A percentile compares a stretch with the other conserved stretches of the same genome.
Conservation (phyloP, 2,888 invertebrate species). For the Cephus sareptanus region DNA sequence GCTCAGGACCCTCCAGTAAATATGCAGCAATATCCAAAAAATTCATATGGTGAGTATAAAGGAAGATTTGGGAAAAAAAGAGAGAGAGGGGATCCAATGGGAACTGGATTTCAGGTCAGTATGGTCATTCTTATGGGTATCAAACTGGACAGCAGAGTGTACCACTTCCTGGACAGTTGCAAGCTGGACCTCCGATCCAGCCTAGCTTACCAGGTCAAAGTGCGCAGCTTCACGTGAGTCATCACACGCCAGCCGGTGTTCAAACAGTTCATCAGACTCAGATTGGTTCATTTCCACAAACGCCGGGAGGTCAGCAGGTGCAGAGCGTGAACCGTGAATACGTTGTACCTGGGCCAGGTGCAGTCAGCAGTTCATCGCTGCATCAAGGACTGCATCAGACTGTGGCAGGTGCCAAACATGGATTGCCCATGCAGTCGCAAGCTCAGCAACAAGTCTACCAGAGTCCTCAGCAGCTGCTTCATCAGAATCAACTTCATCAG, state of each 20-base stretch:
- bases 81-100: not conserved
- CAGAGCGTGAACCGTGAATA: conserved; percentile 52
- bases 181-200: conserved; percentile 45
- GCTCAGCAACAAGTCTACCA: conserved; percentile 23
- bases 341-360: conserved; percentile 45
- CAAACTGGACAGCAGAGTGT: conserved; percentile 48
- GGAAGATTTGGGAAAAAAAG: not conserved
- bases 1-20: conserved; percentile 49
- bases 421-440: conserved; percentile 46
- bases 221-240: conserved; percentile 61
- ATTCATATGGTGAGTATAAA: conserved; percentile 47
- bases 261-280: conserved; percentile 63
- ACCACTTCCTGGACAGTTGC: conserved; percentile 59
- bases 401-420: conserved; percentile 43
- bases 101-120: conserved; percentile 39
- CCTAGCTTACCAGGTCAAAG: conserved; percentile 60
- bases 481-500: conserved; percentile 57
- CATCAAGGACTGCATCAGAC: conserved; percentile 50
- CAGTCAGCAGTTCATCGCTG: conserved; percentile 44
- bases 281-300: conserved; percentile 51
- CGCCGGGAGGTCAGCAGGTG: conserved; percentile 43
- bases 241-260: conserved; percentile 58
- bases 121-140: conserved; percentile 53
- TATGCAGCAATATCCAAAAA: conserved; percentile 57
- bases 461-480: conserved; percentile 54